Evolutionary conservation across 1,140 invertebrate genomes (phyloP), one percentile per base, ranked within the genome.

Genomic region (Lamellibrachia luymesi): DNA sequence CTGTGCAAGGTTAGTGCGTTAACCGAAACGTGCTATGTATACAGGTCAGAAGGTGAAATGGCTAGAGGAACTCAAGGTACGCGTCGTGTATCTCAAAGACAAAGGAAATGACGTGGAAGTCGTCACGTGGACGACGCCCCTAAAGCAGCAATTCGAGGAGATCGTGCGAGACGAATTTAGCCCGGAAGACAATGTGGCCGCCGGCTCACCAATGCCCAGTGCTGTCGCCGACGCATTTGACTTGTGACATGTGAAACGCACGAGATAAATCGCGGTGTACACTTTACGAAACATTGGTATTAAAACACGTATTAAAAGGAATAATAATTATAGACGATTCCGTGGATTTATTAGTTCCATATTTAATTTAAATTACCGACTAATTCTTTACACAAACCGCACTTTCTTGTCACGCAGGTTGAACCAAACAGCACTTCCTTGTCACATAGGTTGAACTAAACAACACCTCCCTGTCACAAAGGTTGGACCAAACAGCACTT

Each of bases 81-180:
- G 64, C 64, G 64, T 80, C 64, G 64, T 80, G 64, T 80, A 17
- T 80, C 64, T 80, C 64, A 80, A 80, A 22, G 64, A 80, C 64
- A 80, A 80, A 80, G 64, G 64, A 80, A 80, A 80, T 80, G 64
- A 80, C 64, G 64, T 80, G 25, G 64, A 80, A 80, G 64, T 80
- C 13, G 64, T 80, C 64, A 80, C 64, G 64, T 80, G 64, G 64
- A 80, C 64, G 64, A 80, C 64, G 64, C 64, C 64, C 13, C 25
- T 80, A 2, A 80, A 80, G 17, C 64, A 2, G 13, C 64, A 80
- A 22, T 80, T 80, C 13, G 64, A 80, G 1, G 64, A 80, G 64
- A 80, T 80, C 17, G 64, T 80, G 64, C 64, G 64, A 80, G 64
- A 80, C 64, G 64, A 80, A 80, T 80, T 10, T 22, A 80, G 17